Evolutionary conservation across 2,888 invertebrate genomes (phyloP).

Genomic region (Molanna angustata): DNA sequence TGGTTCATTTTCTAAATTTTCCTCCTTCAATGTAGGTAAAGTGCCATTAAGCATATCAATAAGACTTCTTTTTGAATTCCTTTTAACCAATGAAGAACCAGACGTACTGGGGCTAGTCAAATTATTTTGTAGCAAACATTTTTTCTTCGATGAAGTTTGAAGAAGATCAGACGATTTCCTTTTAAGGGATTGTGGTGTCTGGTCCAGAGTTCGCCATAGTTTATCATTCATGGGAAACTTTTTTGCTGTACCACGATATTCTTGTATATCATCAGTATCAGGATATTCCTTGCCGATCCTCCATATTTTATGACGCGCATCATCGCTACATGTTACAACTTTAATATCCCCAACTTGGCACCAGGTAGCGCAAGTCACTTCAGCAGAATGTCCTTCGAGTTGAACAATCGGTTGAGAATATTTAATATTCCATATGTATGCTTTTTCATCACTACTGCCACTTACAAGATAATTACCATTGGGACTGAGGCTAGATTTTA

Average conservation of each 20-base stretch:
- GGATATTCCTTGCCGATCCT: conserved; percentile 57
- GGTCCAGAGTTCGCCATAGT: conserved; percentile 38
- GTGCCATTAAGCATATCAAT: conserved; percentile 43
- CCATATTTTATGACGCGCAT: conserved; percentile 77
- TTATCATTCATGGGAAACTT: conserved; percentile 37
- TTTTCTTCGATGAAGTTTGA: conserved; percentile 21
- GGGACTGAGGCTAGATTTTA: conserved; percentile 77
- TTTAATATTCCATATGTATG: conserved; percentile 81
- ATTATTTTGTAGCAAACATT: conserved; percentile 1
- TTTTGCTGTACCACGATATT: conserved; percentile 51
- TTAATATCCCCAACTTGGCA: conserved; percentile 57
- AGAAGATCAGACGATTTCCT: conserved; percentile 35
- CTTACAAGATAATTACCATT: conserved; percentile 80
- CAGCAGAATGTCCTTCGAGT: conserved; percentile 75
- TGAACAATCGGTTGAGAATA: conserved; percentile 64
- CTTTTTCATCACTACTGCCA: conserved; percentile 84
- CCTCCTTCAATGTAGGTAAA: conserved; percentile 35
- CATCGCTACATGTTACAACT: conserved; percentile 81
- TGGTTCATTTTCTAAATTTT: conserved; percentile 35
- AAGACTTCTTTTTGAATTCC: conserved; percentile 47
- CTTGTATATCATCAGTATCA: conserved; percentile 40
- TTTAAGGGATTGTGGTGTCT: conserved; percentile 53
- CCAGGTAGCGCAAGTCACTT: conserved; percentile 89
- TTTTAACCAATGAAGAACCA: conserved; percentile 25
- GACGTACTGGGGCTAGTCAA: conserved; percentile 13